Conservation (phyloP, 2,113 vertebrate species). For the Vidua chalybeata region DNA sequence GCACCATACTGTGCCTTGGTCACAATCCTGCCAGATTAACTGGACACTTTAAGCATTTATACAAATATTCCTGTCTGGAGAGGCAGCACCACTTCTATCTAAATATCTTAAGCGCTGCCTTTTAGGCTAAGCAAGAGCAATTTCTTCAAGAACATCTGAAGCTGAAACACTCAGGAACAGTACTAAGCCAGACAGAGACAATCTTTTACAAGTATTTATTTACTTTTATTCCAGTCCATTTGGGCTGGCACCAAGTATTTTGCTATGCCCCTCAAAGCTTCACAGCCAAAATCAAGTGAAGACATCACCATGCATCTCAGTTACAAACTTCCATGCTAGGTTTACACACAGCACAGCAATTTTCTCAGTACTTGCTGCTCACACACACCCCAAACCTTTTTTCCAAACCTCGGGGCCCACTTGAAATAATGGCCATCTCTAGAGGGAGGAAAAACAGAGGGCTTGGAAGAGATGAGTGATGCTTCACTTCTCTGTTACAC, state of each 20-base stretch:
- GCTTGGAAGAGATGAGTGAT: not conserved
- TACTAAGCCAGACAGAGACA: not conserved
- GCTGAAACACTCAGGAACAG: not conserved
- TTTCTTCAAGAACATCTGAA: not conserved
- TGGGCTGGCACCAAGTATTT: not conserved
- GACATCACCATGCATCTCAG: not conserved
- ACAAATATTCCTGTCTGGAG: not conserved
- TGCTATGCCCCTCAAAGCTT: not conserved
- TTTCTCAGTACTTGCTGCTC: not conserved
- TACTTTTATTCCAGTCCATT: not conserved
- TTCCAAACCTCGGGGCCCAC: not conserved
- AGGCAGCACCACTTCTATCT: not conserved
- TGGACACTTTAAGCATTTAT: not conserved
- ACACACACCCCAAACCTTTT: not conserved
- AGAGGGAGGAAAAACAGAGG: not conserved
- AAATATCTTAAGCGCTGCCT: not conserved
- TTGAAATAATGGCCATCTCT: not conserved
- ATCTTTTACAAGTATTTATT: not conserved
- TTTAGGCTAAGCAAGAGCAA: not conserved
- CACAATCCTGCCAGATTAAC: not conserved
- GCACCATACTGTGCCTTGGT: rapidly evolving
- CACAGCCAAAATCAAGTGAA: not conserved
- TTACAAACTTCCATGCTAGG: not conserved
- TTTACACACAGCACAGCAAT: not conserved
- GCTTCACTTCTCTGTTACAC: not conserved